Evolutionary conservation across 2,888 invertebrate species (phyloP).

Genomic region (Tenthredo distinguenda): DNA sequence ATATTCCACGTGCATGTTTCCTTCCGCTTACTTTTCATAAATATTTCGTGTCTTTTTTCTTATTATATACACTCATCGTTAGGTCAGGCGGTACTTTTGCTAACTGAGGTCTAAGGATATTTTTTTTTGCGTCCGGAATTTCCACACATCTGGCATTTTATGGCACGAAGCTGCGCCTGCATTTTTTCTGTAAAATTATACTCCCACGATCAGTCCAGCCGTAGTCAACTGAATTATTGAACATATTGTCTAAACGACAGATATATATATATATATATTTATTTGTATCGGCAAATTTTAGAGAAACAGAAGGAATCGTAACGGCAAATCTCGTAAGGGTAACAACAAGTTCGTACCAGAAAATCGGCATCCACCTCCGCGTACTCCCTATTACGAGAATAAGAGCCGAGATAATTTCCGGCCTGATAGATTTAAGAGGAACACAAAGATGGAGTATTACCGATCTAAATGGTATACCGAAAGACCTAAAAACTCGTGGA

Average conservation of each 20-base stretch:
- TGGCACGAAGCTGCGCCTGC: background rate
- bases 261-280: background rate
- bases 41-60: background rate
- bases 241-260: background rate
- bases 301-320: background rate
- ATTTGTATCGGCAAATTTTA: background rate
- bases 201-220: too few relatives aligned
- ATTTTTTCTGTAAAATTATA: too few relatives aligned
- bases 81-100: background rate
- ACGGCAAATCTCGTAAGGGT: background rate
- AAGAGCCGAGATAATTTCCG: background rate
- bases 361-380: background rate
- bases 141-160: background rate
- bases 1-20: background rate
- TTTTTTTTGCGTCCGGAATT: background rate
- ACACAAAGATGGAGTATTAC: constrained; percentile 22
- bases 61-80: background rate
- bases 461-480: constrained; percentile 32
- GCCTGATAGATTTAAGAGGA: background rate
- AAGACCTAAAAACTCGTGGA: constrained; percentile 16
- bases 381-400: background rate
- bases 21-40: background rate
- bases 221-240: background rate
- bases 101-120: background rate
- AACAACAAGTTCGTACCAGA: background rate